Conservation (phyloP, 1,140 invertebrate species). For the Chironomus tepperi region DNA sequence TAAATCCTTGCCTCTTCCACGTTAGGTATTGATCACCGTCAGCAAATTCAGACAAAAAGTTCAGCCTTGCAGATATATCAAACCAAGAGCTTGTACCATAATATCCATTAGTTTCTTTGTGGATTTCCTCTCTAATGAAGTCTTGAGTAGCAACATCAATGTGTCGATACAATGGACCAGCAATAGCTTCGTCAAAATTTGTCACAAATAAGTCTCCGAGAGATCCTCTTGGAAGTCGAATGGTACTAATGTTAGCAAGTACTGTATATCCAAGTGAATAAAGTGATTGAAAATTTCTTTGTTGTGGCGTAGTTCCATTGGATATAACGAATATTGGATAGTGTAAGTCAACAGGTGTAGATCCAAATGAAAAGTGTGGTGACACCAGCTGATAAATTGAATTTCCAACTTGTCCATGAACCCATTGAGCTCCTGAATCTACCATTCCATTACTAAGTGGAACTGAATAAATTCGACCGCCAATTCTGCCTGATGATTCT, state of each 20-base stretch:
- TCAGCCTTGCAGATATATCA: conserved; percentile 47
- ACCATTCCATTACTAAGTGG: conserved; percentile 51
- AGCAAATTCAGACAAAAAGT: conserved; percentile 48
- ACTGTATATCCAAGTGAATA: conserved; percentile 32
- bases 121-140: conserved; percentile 45
- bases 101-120: conserved; percentile 46
- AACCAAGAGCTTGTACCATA: conserved; percentile 51
- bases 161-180: conserved; percentile 30
- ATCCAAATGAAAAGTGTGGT: conserved; percentile 44
- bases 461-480: conserved; percentile 56
- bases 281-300: conserved; percentile 30
- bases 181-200: conserved; percentile 11
- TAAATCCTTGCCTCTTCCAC: conserved; percentile 54
- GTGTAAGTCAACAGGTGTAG: conserved; percentile 31
- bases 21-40: conserved; percentile 48
- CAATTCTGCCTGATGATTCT: conserved; percentile 62
- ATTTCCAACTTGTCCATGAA: conserved; percentile 54
- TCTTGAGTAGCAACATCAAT: conserved; percentile 33
- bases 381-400: conserved; percentile 55
- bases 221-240: conserved; percentile 34
- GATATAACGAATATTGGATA: conserved; percentile 37
- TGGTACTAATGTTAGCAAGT: conserved; percentile 30
- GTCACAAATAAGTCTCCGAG: conserved; percentile 40
- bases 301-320: conserved; percentile 35
- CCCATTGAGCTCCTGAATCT: conserved; percentile 76